Base-by-base conservation (phyloP, 2,113 vertebrate species). In the Nyctibius bracteatus region DNA sequence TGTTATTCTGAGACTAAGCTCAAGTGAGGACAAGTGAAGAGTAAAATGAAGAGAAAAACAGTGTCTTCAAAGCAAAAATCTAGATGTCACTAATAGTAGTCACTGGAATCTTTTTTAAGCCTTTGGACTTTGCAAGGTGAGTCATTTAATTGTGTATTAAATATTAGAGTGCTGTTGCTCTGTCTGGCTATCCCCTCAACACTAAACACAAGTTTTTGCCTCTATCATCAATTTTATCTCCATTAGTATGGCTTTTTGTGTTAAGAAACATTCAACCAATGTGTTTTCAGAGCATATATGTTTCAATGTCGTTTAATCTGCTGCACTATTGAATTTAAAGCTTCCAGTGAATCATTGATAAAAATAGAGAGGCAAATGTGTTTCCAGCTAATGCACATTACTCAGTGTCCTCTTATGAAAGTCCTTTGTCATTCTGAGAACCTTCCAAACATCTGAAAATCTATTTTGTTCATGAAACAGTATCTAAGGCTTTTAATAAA, bases 301-400 rank as follows among this genome's bases (percentile, higher is more conserved):
- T 91, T 83, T 81, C 73, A 67, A 63, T 67, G 30, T 8, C 41
- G 61, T 86, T 92, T 92, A 81, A 80, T 95, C 46, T 78, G 14
- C 18, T 28, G 14, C 16, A 70, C 14, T 67, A 55, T 59, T 92
- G 18, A 58, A 85, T 81, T 88, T 62, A 73, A 90, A 83, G 23
- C 21, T 80, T 77, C 24, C 62, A 61, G 14, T 73, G 54, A 93
- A 59, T 72, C 83, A 71, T 3, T 84, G 54, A 71, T n/a, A 86
- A 92, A 79, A 95, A 90, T 10, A 82, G 70, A 91, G n/a, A 20
- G 3, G 33, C 16, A 74, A 73, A 73, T 46, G 5, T 54, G 10
- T 66, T 91, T 83, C 62, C 35, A 33, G 19, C 54, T 86, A 80
- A 61, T 47, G 27, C 18, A 54, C 21, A 68, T 8, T 41, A 63